Conservation (phyloP, 2,888 invertebrate species). For the Colletes collaris region DNA sequence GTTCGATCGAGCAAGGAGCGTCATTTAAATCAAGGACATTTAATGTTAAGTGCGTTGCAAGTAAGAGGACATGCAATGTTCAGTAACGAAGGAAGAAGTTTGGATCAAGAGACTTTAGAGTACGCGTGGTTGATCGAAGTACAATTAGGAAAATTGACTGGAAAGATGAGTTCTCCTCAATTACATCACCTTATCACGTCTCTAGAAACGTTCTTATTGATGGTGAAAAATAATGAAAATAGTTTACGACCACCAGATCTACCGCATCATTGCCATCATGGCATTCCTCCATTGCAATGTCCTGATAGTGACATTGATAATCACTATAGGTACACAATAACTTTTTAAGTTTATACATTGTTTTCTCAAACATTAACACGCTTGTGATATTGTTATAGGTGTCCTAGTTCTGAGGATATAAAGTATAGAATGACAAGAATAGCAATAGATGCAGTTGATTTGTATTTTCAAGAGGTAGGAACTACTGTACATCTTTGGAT, state of each 20-base stretch:
- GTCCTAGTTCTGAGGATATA: conserved; percentile 84
- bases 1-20: conserved; percentile 88
- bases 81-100: conserved; percentile 93
- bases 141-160: conserved; percentile 96
- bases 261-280: conserved; percentile 91
- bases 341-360: conserved; percentile 8
- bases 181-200: conserved; percentile 94
- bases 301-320: conserved; percentile 88
- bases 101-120: conserved; percentile 97
- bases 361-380: background rate
- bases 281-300: conserved; percentile 88
- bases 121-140: conserved; percentile 99
- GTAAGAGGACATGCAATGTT: conserved; percentile 98
- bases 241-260: conserved; percentile 92
- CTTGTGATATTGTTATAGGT: conserved; percentile 63
- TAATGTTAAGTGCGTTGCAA: conserved; percentile 93
- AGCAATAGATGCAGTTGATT: conserved; percentile 94
- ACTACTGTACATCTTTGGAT: conserved; percentile 95
- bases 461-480: conserved; percentile 95
- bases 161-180: conserved; percentile 94
- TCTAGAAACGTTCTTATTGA: conserved; percentile 93
- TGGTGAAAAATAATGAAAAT: conserved; percentile 95
- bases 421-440: conserved; percentile 97
- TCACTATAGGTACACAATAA: conserved; percentile 85
- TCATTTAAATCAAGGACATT: conserved; percentile 92